Percentiles rank a stretch among this genome's conserved stretches.
These are phyloP conservation scores for Melanerpes formicivorus DNA, from an alignment of 2,113 vertebrate species.

Conservation along the genomic window DNA sequence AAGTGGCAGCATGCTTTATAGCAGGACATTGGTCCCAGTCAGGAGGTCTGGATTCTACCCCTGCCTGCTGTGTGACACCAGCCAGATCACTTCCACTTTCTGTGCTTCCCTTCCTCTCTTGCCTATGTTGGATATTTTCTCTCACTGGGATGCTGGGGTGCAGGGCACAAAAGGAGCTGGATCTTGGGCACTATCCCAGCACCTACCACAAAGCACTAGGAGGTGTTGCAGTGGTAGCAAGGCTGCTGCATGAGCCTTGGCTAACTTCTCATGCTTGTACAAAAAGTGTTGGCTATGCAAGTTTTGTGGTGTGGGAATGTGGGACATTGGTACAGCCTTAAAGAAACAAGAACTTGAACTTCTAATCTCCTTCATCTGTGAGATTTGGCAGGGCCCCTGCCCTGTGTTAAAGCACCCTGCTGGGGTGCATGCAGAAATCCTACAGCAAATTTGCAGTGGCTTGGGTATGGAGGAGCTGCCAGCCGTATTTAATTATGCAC, in stretches of 20 bases:
- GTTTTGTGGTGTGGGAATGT: background rate
- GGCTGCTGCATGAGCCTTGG: conserved; percentile 19
- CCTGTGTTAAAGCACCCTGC: background rate
- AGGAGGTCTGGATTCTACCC: background rate
- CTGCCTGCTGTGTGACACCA: background rate
- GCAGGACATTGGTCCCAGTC: background rate
- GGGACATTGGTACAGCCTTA: background rate
- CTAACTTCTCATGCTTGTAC: background rate
- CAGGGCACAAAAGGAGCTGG: background rate
- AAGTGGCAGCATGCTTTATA: background rate
- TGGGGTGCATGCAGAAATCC: background rate
- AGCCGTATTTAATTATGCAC: background rate
- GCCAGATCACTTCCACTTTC: background rate
- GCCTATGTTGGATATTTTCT: background rate
- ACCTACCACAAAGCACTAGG: background rate
- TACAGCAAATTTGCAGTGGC: background rate
- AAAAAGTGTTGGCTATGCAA: background rate
- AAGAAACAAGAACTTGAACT: background rate
- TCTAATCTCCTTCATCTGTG: background rate
- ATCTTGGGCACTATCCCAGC: background rate
- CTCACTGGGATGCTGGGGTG: background rate
- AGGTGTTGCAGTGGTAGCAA: background rate
- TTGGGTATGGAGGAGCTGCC: background rate
- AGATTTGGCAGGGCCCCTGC: conserved; percentile 38
- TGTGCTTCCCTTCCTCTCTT: background rate